Base-by-base conservation (phyloP, 2,888 invertebrate species). In the Sphaerophoria rueppellii region DNA sequence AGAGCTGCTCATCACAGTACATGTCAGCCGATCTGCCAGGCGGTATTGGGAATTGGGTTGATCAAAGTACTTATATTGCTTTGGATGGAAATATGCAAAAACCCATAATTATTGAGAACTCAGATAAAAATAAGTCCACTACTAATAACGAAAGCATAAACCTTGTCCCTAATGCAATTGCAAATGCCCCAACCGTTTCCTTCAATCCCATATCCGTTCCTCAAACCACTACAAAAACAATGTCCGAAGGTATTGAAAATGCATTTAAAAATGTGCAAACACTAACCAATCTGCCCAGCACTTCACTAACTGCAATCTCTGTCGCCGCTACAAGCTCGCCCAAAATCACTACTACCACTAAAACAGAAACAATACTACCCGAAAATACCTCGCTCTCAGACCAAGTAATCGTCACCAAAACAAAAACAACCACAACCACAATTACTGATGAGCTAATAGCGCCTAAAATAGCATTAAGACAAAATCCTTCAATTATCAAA, bases 1-100 rank as follows among this genome's bases (percentile, higher is more conserved):
- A 88, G 52, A 90, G 88, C 83, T 93, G 93, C 61, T 92, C 92
- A 48, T 94, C 95, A 12, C 94, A 94, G 89, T 94, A 94, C 88
- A 93, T 95, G 88, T 94, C 95, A 63, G 94, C 95, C 89, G 95
- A 95, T 91, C 92, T 96, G 87, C 96, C 96, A 6, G 96, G 96
- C 83, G 96, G 96, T 73, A 94, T 96, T 88, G 95, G 95, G 91
- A 95, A 95, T 90, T 96, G 96, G 96, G 94, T 94, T 90, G 96
- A 96, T 90, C 94, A 95, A 90, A 96, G 95, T 90, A 96, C 96
- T 65, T 96, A 96, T 89, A 92, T 96, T 88, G 93, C 95, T 88
- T 90, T 93, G 89, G 70, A 69, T 46, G 43, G 46, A 88, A 88
- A 32, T 90, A 91, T 87, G 90, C 90, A 73, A 87, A 6, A 60